phyloP scores from a whole-genome alignment of 2,797 vertebrate genomes.

The Oryzias dopingdopingensis region DNA sequence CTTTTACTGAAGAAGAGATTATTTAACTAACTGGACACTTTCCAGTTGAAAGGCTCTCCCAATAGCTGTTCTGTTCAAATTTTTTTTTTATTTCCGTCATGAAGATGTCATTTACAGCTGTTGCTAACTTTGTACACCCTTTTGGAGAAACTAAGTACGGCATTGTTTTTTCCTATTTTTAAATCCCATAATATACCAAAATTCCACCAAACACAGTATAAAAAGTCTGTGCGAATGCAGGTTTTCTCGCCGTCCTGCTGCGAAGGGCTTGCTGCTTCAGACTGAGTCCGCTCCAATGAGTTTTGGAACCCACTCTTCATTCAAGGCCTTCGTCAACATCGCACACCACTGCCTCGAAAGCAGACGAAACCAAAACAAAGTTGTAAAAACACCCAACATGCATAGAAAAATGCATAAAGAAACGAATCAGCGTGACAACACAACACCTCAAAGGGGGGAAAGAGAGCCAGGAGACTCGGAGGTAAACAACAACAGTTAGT shows the following conservation, averaged over 20 bases:
- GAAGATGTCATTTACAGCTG: no score
- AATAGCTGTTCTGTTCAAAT: no score
- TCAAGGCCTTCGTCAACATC: conserved; percentile 80
- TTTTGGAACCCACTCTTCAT: conserved; percentile 97
- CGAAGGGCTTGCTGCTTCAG: conserved; percentile 84
- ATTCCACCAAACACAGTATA: no score
- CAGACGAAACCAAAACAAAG: not conserved
- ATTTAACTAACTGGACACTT: no score
- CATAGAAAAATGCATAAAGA: conserved; percentile 22
- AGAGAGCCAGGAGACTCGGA: conserved; percentile 55
- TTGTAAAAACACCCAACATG: not conserved
- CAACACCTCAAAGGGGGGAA: conserved; percentile 74
- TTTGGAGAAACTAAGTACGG: no score
- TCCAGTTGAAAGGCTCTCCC: no score
- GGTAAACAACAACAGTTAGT: conserved; percentile 38
- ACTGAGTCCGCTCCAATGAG: conserved; percentile 88
- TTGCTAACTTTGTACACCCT: no score
- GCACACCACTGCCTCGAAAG: conserved; percentile 37
- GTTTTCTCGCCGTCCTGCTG: conserved; percentile 51
- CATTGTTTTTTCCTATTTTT: no score
- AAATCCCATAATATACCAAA: no score
- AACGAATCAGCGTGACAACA: conserved; percentile 80
- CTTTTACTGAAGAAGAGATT: no score
- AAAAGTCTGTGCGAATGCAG: not conserved
- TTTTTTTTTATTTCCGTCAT: no score